Percentiles rank a stretch among this genome's conserved stretches.
phyloP scores from a whole-genome alignment of 2,888 invertebrate genomes.

The Hypomecis atomaria region DNA sequence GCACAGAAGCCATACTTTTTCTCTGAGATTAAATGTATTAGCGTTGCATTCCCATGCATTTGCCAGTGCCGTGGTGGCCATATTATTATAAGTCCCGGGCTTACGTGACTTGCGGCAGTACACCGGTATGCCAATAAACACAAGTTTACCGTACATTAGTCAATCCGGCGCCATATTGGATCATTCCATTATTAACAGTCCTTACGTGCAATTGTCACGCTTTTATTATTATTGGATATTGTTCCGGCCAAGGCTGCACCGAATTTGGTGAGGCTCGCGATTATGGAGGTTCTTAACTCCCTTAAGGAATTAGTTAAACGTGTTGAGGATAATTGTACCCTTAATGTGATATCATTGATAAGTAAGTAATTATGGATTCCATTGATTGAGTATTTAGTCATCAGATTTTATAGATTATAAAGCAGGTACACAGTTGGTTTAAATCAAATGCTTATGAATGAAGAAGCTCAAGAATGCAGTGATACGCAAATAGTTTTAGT shows the following conservation, averaged over 20 bases:
- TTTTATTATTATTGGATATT: constrained; percentile 82
- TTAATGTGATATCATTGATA: constrained; percentile 38
- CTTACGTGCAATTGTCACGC: constrained; percentile 59
- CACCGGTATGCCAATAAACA: constrained; percentile 5
- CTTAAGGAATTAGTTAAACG: constrained; percentile 50
- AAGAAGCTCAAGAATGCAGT: no score
- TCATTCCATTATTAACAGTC: constrained; percentile 53
- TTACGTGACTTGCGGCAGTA: constrained; percentile 9
- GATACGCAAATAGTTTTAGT: no score
- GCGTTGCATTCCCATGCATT: no score
- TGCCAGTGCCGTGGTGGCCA: no score
- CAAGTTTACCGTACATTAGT: constrained; percentile 46
- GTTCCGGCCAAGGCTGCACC: constrained; percentile 72
- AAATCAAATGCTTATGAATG: no score
- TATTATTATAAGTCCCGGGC: constrained; percentile 1
- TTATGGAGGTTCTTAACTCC: constrained; percentile 57
- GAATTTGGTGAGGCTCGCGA: constrained; percentile 68
- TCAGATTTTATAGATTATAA: background rate
- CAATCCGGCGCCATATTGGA: constrained; percentile 50
- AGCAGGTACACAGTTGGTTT: no score
- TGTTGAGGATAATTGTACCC: constrained; percentile 54
- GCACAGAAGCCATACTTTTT: no score
- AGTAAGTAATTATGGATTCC: background rate
- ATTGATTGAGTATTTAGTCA: constrained; percentile 5
- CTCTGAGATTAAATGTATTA: no score